Evolutionary conservation across 2,888 invertebrate genomes (phyloP).

Genomic region (Ophioninae sp.): DNA sequence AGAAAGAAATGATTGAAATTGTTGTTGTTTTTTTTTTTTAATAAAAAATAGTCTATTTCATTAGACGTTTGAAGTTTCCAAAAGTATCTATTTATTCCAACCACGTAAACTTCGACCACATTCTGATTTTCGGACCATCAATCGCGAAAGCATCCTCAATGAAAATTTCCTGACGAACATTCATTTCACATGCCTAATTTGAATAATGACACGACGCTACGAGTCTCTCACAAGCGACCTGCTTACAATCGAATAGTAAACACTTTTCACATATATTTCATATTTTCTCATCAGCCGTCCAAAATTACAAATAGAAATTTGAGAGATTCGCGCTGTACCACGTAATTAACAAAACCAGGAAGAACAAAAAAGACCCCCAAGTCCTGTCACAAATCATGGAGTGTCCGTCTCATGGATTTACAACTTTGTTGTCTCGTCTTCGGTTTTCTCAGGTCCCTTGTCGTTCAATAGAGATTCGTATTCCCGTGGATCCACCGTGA

Average conservation of each 20-base stretch:
- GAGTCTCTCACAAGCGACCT: neutral
- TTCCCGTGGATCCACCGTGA: slow-evolving; percentile 42
- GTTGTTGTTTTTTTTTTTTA: neutral
- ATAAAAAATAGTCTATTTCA: neutral
- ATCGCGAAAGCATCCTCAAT: neutral
- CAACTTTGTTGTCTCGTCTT: slow-evolving; percentile 17
- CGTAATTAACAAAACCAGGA: neutral
- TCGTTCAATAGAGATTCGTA: slow-evolving; percentile 53
- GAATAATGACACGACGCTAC: neutral
- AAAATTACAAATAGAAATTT: neutral
- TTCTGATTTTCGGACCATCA: neutral
- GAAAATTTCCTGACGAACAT: neutral
- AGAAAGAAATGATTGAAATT: neutral
- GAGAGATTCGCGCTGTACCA: neutral
- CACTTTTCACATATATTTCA: neutral
- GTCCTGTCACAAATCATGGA: neutral
- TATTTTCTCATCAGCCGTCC: neutral
- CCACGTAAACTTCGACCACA: neutral
- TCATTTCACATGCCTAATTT: neutral
- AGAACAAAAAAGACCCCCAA: neutral
- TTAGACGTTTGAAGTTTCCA: too few species aligned
- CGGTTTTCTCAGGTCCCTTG: slow-evolving; percentile 33
- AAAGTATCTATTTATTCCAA: too few species aligned
- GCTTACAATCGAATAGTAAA: neutral
- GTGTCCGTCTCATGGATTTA: neutral